Percentiles rank a stretch among this genome's conserved stretches.
These are phyloP conservation scores for Protaetia brevitarsis DNA, from an alignment of 1,140 invertebrate genomes.

Conservation along the genomic window DNA sequence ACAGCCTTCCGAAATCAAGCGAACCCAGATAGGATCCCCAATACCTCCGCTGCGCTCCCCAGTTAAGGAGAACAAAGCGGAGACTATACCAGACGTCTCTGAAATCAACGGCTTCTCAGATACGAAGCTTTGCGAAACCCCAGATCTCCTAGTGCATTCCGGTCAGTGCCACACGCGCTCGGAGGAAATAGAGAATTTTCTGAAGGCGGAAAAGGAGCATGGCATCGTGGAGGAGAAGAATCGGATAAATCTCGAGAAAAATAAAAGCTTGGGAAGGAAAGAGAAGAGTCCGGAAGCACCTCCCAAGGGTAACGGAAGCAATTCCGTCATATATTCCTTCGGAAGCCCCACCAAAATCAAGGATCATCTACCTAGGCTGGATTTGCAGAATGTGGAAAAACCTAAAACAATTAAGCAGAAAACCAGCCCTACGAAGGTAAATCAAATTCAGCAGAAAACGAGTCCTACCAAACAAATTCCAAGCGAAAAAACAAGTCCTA, in stretches of 20 bases:
- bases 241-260: slow-evolving; percentile 1
- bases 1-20: slow-evolving; percentile 33
- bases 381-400: no score
- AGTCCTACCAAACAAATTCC: background rate
- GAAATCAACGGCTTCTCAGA: slow-evolving; percentile 24
- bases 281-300: background rate
- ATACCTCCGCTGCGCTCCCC: slow-evolving; percentile 19
- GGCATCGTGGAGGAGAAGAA: slow-evolving; percentile 1
- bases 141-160: slow-evolving; percentile 46
- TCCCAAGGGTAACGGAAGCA: background rate
- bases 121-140: slow-evolving; percentile 40
- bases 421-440: background rate
- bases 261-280: background rate
- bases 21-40: background rate
- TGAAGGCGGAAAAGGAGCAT: slow-evolving; percentile 36
- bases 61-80: slow-evolving; percentile 28
- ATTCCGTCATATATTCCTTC: background rate
- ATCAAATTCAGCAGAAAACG: background rate
- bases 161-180: slow-evolving; percentile 39
- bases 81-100: slow-evolving; percentile 45
- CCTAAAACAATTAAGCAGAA: background rate
- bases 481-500: background rate
- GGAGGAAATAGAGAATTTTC: slow-evolving; percentile 35
- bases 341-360: background rate
- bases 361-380: slow-evolving; percentile 9